A percentile compares a stretch with the other conserved stretches of the same genome.
These are phyloP conservation scores for Mastomys coucha DNA, from an alignment of 2,113 vertebrate genomes.

Conservation along the genomic window DNA sequence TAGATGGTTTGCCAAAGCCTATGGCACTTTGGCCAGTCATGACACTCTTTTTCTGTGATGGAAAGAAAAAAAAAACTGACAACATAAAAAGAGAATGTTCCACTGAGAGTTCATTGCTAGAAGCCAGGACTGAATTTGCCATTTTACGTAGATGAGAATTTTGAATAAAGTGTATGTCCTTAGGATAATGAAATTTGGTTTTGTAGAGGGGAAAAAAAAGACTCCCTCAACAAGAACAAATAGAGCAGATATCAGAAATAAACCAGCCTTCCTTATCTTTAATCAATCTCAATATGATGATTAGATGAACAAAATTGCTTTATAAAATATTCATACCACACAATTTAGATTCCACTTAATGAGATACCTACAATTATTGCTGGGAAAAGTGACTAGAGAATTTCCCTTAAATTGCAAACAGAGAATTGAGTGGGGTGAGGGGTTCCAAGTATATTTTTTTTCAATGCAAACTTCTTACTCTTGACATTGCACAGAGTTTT, in stretches of 20 bases:
- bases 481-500: neutral
- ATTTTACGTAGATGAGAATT: constrained; percentile 30
- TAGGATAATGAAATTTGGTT: constrained; percentile 52
- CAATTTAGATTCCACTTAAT: constrained; percentile 68
- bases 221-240: constrained; percentile 49
- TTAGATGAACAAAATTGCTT: constrained; percentile 75
- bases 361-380: constrained; percentile 66
- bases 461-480: constrained; percentile 37
- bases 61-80: constrained; percentile 34
- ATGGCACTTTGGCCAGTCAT: neutral
- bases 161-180: constrained; percentile 55
- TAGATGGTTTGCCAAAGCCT: neutral
- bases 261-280: constrained; percentile 60
- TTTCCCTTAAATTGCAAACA: constrained; percentile 70
- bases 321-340: constrained; percentile 76
- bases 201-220: neutral
- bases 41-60: neutral
- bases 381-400: constrained; percentile 56
- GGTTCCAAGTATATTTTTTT: neutral
- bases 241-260: constrained; percentile 43
- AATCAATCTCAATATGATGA: constrained; percentile 69
- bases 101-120: constrained; percentile 26
- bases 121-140: constrained; percentile 12
- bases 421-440: neutral
- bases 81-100: neutral